These are phyloP conservation scores for Holacanthella duospinosa DNA, from an alignment of 2,888 invertebrate species.

Conservation along the genomic window DNA sequence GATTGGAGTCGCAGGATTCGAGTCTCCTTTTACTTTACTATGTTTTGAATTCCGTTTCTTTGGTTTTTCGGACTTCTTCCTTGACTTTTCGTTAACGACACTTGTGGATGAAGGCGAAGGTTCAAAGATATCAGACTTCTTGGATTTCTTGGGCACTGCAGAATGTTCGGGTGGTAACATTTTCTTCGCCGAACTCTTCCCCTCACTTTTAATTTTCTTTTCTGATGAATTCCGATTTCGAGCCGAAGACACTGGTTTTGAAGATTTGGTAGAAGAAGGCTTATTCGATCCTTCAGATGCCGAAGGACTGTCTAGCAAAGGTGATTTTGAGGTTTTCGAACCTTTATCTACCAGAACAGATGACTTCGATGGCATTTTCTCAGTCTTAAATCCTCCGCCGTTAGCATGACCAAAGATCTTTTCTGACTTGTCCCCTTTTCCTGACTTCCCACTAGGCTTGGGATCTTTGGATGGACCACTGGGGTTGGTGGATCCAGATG, in stretches of 20 bases:
- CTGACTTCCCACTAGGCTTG: not conserved
- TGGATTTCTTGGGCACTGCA: slow-evolving; percentile 35
- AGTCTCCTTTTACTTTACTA: not conserved
- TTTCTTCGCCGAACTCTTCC: slow-evolving; percentile 24
- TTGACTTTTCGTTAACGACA: slow-evolving; percentile 1
- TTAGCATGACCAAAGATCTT: not conserved
- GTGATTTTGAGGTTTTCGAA: slow-evolving; percentile 19
- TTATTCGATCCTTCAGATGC: not conserved
- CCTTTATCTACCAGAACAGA: slow-evolving; percentile 12
- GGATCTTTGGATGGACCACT: not conserved
- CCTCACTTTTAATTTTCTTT: slow-evolving; percentile 21
- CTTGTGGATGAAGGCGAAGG: slow-evolving; percentile 12
- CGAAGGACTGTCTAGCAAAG: slow-evolving; percentile 3
- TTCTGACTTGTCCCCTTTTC: not conserved
- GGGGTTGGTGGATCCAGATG: not conserved
- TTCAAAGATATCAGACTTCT: slow-evolving; percentile 25
- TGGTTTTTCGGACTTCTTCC: not conserved
- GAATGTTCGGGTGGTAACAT: slow-evolving; percentile 36
- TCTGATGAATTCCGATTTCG: slow-evolving; percentile 14
- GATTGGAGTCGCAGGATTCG: not conserved
- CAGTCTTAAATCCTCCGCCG: slow-evolving; percentile 13
- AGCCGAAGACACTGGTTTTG: slow-evolving; percentile 22
- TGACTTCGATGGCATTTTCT: slow-evolving; percentile 15
- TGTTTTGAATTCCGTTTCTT: not conserved
- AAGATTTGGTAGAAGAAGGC: slow-evolving; percentile 22